A percentile compares a stretch with the other conserved stretches of the same genome.
These are phyloP conservation scores for Zalophus californianus DNA, from an alignment of 2,797 vertebrate genomes.

Conservation along the genomic window DNA sequence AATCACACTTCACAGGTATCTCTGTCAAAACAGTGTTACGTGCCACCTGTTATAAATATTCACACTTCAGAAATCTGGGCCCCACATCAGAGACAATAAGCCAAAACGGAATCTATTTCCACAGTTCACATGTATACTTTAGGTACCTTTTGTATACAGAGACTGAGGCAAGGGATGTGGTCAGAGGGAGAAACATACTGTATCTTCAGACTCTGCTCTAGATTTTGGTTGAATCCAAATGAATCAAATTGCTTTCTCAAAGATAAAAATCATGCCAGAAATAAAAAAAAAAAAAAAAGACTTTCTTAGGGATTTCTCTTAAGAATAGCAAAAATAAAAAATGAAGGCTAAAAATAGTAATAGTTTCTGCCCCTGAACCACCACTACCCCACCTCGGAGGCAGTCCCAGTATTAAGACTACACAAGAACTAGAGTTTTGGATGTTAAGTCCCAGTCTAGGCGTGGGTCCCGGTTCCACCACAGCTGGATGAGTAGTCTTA, in stretches of 20 bases:
- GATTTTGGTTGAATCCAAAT: slow-evolving; percentile 29
- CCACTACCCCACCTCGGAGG: background rate
- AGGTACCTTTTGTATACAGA: background rate
- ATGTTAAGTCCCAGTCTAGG: background rate
- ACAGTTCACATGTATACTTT: background rate
- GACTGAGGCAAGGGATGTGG: background rate
- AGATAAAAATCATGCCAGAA: background rate
- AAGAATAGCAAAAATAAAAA: background rate
- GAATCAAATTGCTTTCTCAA: background rate
- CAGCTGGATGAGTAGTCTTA: background rate
- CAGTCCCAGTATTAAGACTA: background rate
- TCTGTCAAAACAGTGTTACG: background rate
- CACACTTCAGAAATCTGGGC: background rate
- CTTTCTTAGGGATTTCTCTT: slow-evolving; percentile 22
- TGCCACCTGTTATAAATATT: background rate
- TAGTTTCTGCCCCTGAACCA: background rate
- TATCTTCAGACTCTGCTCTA: background rate
- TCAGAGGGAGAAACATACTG: background rate
- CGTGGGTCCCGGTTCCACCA: accelerated
- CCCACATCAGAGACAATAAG: background rate
- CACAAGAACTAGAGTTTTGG: background rate
- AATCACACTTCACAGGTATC: background rate
- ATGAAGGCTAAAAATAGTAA: background rate
- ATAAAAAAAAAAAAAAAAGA: background rate
- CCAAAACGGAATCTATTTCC: background rate